Evolutionary conservation across 2,888 invertebrate species (phyloP), one percentile per base, ranked within the genome.

Genomic region (Cremastinae sp.): DNA sequence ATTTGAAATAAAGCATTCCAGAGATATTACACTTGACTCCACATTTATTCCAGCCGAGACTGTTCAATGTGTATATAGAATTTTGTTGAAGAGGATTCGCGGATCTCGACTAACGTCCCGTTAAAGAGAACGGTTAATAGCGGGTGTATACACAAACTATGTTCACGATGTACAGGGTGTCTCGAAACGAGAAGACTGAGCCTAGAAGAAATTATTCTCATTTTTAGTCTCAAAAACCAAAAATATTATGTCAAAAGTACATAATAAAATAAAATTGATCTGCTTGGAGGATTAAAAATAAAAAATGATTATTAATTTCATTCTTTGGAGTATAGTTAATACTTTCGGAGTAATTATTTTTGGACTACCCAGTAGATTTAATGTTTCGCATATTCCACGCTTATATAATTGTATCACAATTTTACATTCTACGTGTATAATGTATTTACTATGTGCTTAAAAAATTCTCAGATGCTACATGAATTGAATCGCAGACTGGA

Each of bases 51-150:
- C n/a, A 51, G 49, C 7, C 47, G 37, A 47, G 20, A 51, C 43
- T 18, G 62, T 62, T 56, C 20, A 10, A 51, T 55, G 56, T 37
- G 22, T 47, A 20, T 10, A 49, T 51, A 49, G 43, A 61, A 61
- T 70, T 70, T 51, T 45, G 53, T 68, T 18, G 37, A 35, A 43
- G 62, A 51, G 62, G 66, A 55, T 61, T 62, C 41, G 35, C 49
- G 43, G 14, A 22, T 56, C 71, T 64, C 51, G 59, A 43, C n/a
- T 64, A 51, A 64, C 66, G 72, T 76, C 49, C 76, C 69, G 76
- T 76, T 73, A 76, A 76, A 69, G 56, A 62, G 49, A 76, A 73
- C 72, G 72, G 72, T 76, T 41, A 73, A 76, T 69, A 69, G 58
- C 39, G 55, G 53, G 64, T 45, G 68, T 59, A 45, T 12, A 53